phyloP scores from a whole-genome alignment of 2,113 vertebrate species.

The Aviceda subcristata region DNA sequence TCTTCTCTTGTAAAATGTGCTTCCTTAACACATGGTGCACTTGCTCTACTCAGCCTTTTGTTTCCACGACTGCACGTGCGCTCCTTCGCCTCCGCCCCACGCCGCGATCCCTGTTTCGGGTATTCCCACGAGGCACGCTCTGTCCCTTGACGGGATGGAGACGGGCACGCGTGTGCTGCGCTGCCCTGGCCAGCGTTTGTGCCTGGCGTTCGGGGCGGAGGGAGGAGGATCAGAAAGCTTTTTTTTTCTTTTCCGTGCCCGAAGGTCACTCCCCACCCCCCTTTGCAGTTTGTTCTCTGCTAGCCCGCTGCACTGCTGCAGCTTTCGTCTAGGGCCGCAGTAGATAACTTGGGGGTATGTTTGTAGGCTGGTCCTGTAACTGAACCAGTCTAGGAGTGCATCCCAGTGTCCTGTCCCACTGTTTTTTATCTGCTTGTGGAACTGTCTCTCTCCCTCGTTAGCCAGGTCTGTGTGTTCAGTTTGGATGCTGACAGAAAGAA shows the following conservation, averaged over 20 bases:
- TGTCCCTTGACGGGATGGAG: neutral
- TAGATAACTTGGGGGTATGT: neutral
- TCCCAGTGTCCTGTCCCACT: neutral
- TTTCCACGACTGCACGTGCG: neutral
- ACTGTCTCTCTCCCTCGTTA: neutral
- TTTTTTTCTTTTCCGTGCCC: neutral
- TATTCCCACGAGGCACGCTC: neutral
- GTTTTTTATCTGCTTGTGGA: neutral
- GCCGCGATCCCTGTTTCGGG: neutral
- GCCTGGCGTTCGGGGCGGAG: accelerated
- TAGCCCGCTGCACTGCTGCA: neutral
- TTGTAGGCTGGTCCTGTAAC: neutral
- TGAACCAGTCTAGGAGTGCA: neutral
- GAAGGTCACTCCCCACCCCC: neutral
- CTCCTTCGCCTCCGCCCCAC: neutral
- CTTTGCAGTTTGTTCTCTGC: neutral
- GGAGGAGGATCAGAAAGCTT: neutral
- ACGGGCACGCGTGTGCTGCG: neutral
- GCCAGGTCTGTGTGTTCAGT: neutral
- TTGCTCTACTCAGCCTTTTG: neutral
- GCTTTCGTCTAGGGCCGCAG: neutral
- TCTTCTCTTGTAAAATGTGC: neutral
- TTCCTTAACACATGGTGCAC: neutral
- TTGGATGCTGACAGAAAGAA: neutral
- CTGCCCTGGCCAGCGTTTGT: neutral